Evolutionary conservation across 2,888 invertebrate genomes (phyloP).

Genomic region (Dryococelus australis): DNA sequence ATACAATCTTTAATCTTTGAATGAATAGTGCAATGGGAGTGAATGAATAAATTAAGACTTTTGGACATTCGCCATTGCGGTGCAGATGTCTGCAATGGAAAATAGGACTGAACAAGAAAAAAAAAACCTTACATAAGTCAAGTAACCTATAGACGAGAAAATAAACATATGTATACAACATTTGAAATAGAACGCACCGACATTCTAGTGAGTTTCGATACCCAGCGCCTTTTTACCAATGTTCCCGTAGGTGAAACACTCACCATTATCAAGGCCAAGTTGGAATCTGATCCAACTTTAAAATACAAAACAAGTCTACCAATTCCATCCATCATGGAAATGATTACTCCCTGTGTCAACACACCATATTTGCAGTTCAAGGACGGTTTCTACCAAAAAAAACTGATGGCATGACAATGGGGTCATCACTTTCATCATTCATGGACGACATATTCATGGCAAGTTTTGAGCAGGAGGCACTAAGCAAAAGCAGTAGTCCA

Average conservation of each 20-base stretch:
- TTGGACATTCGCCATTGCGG: no score
- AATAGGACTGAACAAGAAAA: no score
- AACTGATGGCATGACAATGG: no score
- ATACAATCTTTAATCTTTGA: no score
- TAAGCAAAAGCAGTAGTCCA: no score
- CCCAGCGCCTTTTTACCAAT: not conserved
- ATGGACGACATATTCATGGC: not conserved
- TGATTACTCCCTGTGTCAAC: not conserved
- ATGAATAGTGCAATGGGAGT: no score
- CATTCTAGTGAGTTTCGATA: not conserved
- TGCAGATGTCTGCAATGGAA: no score
- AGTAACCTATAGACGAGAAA: no score
- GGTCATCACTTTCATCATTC: not conserved
- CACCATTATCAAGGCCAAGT: not conserved
- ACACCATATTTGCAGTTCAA: not conserved
- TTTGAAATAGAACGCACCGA: not conserved
- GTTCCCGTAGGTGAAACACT: not conserved
- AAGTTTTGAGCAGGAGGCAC: not conserved
- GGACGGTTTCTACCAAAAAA: not conserved
- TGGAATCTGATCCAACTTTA: not conserved
- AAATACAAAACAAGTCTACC: not conserved
- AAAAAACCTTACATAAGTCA: no score
- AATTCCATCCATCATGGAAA: not conserved
- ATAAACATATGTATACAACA: no score
- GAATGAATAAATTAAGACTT: no score